Evolutionary conservation across 2,797 vertebrate species (phyloP), one percentile per base, ranked within the genome.

Genomic region (Peromyscus melanophrys): DNA sequence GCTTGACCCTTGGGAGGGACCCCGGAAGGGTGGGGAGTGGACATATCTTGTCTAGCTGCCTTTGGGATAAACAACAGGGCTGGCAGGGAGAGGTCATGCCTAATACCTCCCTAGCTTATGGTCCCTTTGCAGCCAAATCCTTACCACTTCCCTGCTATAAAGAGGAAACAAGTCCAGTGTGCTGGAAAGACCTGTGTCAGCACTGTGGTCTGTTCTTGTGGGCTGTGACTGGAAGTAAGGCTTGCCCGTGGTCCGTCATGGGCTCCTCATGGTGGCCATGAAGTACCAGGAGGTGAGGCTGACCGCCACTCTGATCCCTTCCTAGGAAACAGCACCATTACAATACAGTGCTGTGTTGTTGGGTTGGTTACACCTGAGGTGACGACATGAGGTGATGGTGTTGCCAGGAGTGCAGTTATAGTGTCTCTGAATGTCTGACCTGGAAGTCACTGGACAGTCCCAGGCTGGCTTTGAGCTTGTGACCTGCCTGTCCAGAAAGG

Each of bases 241-340:
- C n/a, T 90, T 19, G 8, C 40, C 4, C 3, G 0, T 4, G 4
- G 31, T 14, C 81, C 10, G 5, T 16, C 11, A 21, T 23, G 75
- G 78, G 55, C n/a, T 67, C 40, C 49, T 6, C 0, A 0, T 46
- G 13, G 59, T 59, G 52, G 71, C 46, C 2, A 1, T 6, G 11
- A 52, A 25, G 19, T 31, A 34, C 71, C 40, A 14, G 46, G 1
- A 31, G 73, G 40, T 1, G 0, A 25, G 40, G 65, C 84, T 69
- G 55, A 46, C 61, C 31, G 0, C 77, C 37, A 4, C 6, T 19
- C 85, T 0, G 1, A 6, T 67, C 65, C 78, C 61, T 31, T 83
- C 31, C 61, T 78, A 25, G 67, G 89, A 76, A n/a, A 83, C 49
- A 29, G 7, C 5, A 23, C 61, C 2, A 0, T 61, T 80, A 69